phyloP scores from a whole-genome alignment of 2,888 invertebrate species.

The Diadegma fenestrale region DNA sequence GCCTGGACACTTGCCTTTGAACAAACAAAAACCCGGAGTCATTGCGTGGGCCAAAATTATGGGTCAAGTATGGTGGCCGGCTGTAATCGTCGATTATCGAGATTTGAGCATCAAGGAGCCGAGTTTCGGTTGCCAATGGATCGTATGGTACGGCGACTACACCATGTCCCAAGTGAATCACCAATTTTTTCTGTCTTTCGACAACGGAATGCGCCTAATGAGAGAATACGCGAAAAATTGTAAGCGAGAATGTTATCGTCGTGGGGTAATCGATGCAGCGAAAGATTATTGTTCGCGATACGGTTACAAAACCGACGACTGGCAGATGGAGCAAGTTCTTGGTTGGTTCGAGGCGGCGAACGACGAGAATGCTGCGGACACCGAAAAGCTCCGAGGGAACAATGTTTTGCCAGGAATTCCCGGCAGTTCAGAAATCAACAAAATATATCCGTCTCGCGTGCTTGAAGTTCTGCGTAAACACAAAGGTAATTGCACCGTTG shows the following conservation, averaged over 20 bases:
- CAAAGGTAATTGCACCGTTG: conserved; percentile 71
- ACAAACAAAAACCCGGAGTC: conserved; percentile 78
- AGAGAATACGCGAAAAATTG: conserved; percentile 45
- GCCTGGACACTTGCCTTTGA: conserved; percentile 74
- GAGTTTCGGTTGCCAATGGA: conserved; percentile 80
- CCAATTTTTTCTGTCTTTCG: conserved; percentile 51
- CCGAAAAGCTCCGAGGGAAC: neutral
- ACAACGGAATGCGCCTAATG: conserved; percentile 42
- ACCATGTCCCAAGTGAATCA: conserved; percentile 78
- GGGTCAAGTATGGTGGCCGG: conserved; percentile 82
- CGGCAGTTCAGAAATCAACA: neutral
- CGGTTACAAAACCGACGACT: conserved; percentile 73
- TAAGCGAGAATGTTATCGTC: conserved; percentile 57
- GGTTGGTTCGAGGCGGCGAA: conserved; percentile 68
- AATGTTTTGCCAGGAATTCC: conserved; percentile 45
- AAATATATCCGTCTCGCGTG: conserved; percentile 76
- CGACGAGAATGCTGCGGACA: neutral
- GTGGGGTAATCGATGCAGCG: conserved; percentile 57
- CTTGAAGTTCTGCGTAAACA: conserved; percentile 72
- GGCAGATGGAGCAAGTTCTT: conserved; percentile 73
- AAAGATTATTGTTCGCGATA: conserved; percentile 76
- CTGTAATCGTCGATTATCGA: conserved; percentile 80
- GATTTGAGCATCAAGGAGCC: conserved; percentile 80
- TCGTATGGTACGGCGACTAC: conserved; percentile 82
- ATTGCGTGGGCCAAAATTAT: conserved; percentile 81